These are phyloP conservation scores for Deroplatys truncata DNA, from an alignment of 2,888 invertebrate genomes.

Conservation along the genomic window DNA sequence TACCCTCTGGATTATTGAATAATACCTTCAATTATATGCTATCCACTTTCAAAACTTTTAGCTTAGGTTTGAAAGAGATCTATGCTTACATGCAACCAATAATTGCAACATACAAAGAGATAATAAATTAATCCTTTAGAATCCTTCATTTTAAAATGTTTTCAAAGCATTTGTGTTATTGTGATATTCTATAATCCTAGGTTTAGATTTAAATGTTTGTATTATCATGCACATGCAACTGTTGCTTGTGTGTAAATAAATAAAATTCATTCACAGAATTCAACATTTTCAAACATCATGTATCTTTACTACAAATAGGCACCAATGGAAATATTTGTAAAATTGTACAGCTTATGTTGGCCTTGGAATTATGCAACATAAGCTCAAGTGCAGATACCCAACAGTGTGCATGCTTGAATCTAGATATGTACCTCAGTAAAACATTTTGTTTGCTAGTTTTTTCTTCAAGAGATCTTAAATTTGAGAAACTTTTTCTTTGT, in stretches of 20 bases:
- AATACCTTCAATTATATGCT: too few species aligned
- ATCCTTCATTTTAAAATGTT: not conserved
- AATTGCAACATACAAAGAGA: not conserved
- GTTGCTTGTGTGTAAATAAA: not conserved
- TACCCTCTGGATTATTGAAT: too few species aligned
- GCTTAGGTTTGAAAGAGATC: not conserved
- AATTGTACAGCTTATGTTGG: not conserved
- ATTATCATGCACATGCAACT: not conserved
- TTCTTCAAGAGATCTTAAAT: not conserved
- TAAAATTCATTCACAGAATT: not conserved
- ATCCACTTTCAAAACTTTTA: not conserved
- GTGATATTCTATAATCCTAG: not conserved
- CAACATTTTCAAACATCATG: not conserved
- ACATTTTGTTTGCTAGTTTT: not conserved
- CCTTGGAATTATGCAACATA: not conserved
- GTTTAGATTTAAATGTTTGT: not conserved
- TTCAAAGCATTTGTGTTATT: not conserved
- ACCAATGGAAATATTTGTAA: not conserved
- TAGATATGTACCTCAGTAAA: too few species aligned
- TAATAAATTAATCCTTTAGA: not conserved
- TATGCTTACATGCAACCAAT: not conserved
- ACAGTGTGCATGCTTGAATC: not conserved
- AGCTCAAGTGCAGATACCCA: not conserved
- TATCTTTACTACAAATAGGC: not conserved
- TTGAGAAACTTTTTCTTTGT: not conserved